phyloP scores from a whole-genome alignment of 2,888 invertebrate genomes.

The Quadroppia sp. region DNA sequence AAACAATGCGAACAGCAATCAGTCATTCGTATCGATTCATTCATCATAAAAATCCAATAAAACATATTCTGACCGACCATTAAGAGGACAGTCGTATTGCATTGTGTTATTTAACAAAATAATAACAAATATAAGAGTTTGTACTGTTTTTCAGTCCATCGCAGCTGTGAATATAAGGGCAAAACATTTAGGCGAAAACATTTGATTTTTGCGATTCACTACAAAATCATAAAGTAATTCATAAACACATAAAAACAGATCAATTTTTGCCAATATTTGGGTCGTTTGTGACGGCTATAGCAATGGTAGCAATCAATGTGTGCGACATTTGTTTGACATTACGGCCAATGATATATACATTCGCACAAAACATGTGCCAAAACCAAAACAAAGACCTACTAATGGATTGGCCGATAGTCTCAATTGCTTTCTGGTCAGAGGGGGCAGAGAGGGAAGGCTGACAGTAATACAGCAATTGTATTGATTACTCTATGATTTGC shows the following conservation, averaged over 20 bases:
- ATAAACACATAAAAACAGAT: background rate
- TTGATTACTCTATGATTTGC: conserved; percentile 16
- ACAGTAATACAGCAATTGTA: background rate
- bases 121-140: background rate
- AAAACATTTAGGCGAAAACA: background rate
- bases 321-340: background rate
- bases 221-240: background rate
- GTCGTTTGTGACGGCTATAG: background rate
- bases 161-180: background rate
- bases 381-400: conserved; percentile 24
- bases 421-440: conserved; percentile 17
- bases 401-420: conserved; percentile 21
- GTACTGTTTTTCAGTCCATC: background rate
- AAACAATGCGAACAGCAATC: conserved; percentile 19
- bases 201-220: background rate
- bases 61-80: conserved; percentile 25
- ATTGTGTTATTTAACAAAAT: conserved; percentile 16
- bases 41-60: conserved; percentile 22
- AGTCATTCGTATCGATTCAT: conserved; percentile 31
- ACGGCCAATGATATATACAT: background rate
- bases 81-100: conserved; percentile 6
- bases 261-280: no score
- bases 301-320: background rate
- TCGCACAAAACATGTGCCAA: background rate
- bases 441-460: background rate